Evolutionary conservation across 2,113 vertebrate species (phyloP).

Genomic region (Sporophila hypoxantha): DNA sequence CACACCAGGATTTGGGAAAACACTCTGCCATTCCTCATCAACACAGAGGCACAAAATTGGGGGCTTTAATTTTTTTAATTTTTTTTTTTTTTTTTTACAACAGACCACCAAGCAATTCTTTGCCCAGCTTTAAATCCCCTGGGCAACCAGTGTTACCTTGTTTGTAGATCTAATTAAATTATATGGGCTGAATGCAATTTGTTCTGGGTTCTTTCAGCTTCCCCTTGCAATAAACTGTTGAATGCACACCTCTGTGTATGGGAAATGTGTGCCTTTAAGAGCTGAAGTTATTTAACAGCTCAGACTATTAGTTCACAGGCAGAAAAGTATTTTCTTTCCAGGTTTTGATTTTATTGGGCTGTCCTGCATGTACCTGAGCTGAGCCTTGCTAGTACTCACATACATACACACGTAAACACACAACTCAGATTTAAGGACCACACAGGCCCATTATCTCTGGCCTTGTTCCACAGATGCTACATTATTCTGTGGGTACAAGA

Average conservation of each 20-base stretch:
- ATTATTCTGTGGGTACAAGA: neutral
- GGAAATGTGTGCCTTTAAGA: conserved; percentile 47
- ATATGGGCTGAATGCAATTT: conserved; percentile 61
- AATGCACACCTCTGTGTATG: conserved; percentile 52
- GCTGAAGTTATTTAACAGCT: conserved; percentile 55
- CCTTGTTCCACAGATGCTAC: neutral
- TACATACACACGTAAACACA: fast-evolving
- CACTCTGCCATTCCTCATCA: neutral
- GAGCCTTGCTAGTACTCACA: neutral
- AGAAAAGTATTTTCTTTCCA: conserved; percentile 42
- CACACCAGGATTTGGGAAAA: neutral
- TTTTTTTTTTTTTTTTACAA: neutral
- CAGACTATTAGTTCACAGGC: conserved; percentile 54
- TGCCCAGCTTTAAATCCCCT: conserved; percentile 42
- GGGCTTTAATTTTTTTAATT: neutral
- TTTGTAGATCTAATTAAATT: conserved; percentile 68
- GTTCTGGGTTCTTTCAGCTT: conserved; percentile 61
- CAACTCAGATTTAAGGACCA: neutral
- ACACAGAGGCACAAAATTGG: neutral
- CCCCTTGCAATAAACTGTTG: conserved; percentile 53
- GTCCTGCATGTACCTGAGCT: neutral
- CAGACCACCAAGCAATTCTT: conserved; percentile 55
- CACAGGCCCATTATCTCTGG: neutral
- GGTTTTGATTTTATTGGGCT: conserved; percentile 36
- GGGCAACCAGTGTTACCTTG: conserved; percentile 65